A percentile compares a stretch with the other conserved stretches of the same genome.
phyloP scores from a whole-genome alignment of 2,113 vertebrate species.

The Capra hircus region DNA sequence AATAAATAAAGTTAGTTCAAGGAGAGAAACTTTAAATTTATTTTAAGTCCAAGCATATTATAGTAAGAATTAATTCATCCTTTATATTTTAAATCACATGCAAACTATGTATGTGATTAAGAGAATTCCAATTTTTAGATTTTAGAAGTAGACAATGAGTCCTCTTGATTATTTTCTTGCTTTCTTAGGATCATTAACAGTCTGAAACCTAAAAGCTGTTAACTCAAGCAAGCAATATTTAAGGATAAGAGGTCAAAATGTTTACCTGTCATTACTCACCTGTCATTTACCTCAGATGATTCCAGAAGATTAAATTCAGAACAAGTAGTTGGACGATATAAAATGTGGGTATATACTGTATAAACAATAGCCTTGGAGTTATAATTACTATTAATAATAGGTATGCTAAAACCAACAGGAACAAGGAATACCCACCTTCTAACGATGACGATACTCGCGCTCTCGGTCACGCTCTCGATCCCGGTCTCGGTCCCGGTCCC shows the following conservation, averaged over 20 bases:
- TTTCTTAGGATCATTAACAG: slow-evolving; percentile 42
- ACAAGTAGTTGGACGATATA: slow-evolving; percentile 64
- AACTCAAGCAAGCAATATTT: slow-evolving; percentile 47
- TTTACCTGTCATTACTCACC: slow-evolving; percentile 81
- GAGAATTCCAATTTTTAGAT: slow-evolving; percentile 51
- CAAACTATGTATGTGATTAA: slow-evolving; percentile 51
- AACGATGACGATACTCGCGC: slow-evolving; percentile 95
- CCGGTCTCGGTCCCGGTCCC: slow-evolving; percentile 93
- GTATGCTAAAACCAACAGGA: not conserved
- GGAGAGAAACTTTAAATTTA: slow-evolving; percentile 24
- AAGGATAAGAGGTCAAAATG: slow-evolving; percentile 32
- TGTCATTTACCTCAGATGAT: slow-evolving; percentile 48
- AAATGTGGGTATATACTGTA: slow-evolving; percentile 62
- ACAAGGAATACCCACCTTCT: slow-evolving; percentile 87
- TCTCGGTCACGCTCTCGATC: slow-evolving; percentile 95
- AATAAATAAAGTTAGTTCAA: slow-evolving; percentile 46
- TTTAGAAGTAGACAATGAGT: slow-evolving; percentile 70
- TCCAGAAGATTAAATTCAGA: slow-evolving; percentile 75
- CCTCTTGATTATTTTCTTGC: slow-evolving; percentile 66
- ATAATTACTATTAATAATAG: slow-evolving; percentile 48
- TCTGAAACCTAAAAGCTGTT: slow-evolving; percentile 33
- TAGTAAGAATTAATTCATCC: slow-evolving; percentile 23
- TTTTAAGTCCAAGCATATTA: slow-evolving; percentile 37
- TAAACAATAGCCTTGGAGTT: slow-evolving; percentile 65
- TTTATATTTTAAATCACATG: slow-evolving; percentile 45